Evolutionary conservation across 2,113 vertebrate genomes (phyloP), one percentile per base, ranked within the genome.

Genomic region (Gambusia affinis): DNA sequence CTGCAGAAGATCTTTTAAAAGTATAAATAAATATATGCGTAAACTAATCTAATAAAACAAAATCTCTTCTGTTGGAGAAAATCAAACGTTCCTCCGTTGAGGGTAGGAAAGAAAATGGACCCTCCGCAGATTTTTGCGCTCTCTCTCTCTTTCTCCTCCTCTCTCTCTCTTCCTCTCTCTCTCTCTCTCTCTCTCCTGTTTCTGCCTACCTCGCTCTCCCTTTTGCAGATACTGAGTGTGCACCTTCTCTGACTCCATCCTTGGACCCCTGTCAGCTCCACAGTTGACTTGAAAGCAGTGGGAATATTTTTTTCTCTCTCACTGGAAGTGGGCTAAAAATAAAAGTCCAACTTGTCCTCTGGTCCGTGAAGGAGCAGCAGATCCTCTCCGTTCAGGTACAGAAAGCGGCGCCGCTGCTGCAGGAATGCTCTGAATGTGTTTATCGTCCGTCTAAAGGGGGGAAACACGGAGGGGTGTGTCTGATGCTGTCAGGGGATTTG

Each of bases 391-490:
- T 54, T 19, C 69, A 92, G 92, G 93, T 94, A 92, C 19, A 87
- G 71, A 68, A 22, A 12, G 19, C 60, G 28, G 14, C 15, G 27
- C 1, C 60, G 54, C 78, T 51, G 1, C 60, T 47, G 1, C 3
- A 73, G 66, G 70, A 83, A 85, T 82, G 77, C 61, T 62, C 0
- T 6, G 75, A 83, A 85, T 80, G 70, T 76, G 27, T 15, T 83
- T 37, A 47, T 83, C 81, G 66, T 33, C 77, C 51, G 30, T 30
- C 62, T 57, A 24, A 62, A 22, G 30, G n/a, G 69, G 24, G 0
- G n/a, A 57, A 72, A 6, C 44, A 67, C 57, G n/a, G 39, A 64
- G 76, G 92, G 93, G 91, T 93, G 93, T 93, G 92, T 90, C 91
- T 75, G 73, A 14, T 64, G 77, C 39, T 42, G 44, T 29, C 70